Evolutionary conservation across 2,888 invertebrate genomes (phyloP).

Genomic region (Diaprepes abbreviatus): DNA sequence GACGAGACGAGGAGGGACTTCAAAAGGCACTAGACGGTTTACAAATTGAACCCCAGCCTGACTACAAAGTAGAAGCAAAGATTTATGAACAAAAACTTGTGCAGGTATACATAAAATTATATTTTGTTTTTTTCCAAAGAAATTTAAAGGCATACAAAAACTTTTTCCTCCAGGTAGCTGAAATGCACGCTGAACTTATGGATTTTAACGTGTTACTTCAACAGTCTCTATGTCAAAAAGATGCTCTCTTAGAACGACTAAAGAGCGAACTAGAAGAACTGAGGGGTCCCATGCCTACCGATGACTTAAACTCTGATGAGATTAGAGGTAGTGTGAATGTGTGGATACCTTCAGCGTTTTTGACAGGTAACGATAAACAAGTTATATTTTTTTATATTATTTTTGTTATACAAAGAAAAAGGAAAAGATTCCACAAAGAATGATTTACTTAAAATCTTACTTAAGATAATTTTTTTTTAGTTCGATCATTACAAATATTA

Average conservation of each 20-base stretch:
- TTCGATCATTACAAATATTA: too few species aligned
- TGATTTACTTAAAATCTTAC: too few species aligned
- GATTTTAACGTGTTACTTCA: slow-evolving; percentile 90
- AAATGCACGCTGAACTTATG: slow-evolving; percentile 95
- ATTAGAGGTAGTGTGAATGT: slow-evolving; percentile 77
- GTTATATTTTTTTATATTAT: too few species aligned
- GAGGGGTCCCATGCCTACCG: slow-evolving; percentile 73
- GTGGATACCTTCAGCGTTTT: slow-evolving; percentile 90
- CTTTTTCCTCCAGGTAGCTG: too few species aligned
- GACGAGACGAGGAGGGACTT: slow-evolving; percentile 66
- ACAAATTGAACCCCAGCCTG: slow-evolving; percentile 64
- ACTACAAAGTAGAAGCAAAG: slow-evolving; percentile 78
- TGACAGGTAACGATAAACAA: slow-evolving; percentile 70
- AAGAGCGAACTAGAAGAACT: slow-evolving; percentile 76
- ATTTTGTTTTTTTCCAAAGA: too few species aligned
- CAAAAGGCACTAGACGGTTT: slow-evolving; percentile 62
- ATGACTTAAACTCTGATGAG: slow-evolving; percentile 65
- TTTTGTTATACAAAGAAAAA: too few species aligned
- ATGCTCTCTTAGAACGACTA: slow-evolving; percentile 72
- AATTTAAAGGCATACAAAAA: too few species aligned
- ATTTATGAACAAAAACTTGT: slow-evolving; percentile 89
- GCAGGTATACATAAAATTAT: too few species aligned
- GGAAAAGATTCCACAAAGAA: too few species aligned
- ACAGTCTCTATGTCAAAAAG: slow-evolving; percentile 76
- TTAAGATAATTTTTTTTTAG: too few species aligned